Evolutionary conservation across 2,888 invertebrate species (phyloP), one percentile per base, ranked within the genome.

Genomic region (Crematogaster levior): DNA sequence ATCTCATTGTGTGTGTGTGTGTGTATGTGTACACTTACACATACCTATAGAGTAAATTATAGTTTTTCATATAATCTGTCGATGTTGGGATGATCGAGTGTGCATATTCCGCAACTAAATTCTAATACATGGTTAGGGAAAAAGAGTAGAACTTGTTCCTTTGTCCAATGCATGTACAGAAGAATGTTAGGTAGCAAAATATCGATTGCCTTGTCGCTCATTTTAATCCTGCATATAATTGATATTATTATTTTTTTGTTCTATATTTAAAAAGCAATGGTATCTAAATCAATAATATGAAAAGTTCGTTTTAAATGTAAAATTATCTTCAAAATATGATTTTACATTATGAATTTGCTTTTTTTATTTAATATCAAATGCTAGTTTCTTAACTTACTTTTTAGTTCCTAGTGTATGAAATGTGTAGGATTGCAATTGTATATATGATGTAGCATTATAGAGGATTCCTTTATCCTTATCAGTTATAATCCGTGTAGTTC

Each of bases 61-160:
- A 89, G 34, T 85, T 90, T 90, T 61, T 90, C 89, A 37, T 88
- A 89, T 24, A 88, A 85, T 84, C 84, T 77, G 63, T 84, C 61
- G 7, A 56, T 43, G 24, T 84, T 65, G 6, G 61, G 27, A 60
- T 51, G 75, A 7, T 51, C 30, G 56, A 83, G 65, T 7, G 92
- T 90, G 72, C 94, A 94, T 70, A 93, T 87, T 56, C 94, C 94
- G 85, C 94, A 94, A 1, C 92, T 90, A 83, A 91, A 93, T 89
- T 94, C 93, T 85, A 92, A 89, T 72, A 94, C 86, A 82, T 93
- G 93, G 81, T 91, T 94, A 6, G 94, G 93, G 81, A 93, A 94
- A 81, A 93, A 92, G 18, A 94, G 51, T 73, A 94, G 86, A 68
- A 93, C 83, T 86, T 94, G 93, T 80, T 93, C 91, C 81, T 91